Evolutionary conservation across 2,113 vertebrate species (phyloP).

Genomic region (Gadus chalcogrammus): DNA sequence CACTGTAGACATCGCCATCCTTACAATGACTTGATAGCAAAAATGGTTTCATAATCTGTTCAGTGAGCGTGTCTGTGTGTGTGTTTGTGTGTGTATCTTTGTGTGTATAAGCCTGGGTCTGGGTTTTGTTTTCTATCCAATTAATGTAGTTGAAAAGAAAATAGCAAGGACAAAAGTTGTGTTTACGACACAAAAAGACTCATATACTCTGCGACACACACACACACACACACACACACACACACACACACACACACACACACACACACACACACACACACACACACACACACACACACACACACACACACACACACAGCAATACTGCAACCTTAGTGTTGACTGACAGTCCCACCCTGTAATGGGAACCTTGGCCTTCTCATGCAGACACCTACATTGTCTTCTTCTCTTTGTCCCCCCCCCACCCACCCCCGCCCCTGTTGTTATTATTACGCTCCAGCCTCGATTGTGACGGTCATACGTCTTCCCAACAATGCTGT

Average conservation of each 20-base stretch:
- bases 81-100: slow-evolving; percentile 11
- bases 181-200: background rate
- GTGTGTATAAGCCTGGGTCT: slow-evolving; percentile 6
- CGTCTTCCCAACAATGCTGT: slow-evolving; percentile 66
- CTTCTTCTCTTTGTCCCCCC: background rate
- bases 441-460: slow-evolving; percentile 34
- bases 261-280: slow-evolving; percentile 18
- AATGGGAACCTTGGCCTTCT: slow-evolving; percentile 11
- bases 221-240: background rate
- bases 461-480: slow-evolving; percentile 70
- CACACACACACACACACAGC: slow-evolving; percentile 23
- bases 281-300: no score
- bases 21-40: no score
- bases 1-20: no score
- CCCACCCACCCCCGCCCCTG: slow-evolving; percentile 11
- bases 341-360: background rate
- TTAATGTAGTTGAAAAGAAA: slow-evolving; percentile 8
- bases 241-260: slow-evolving; percentile 1
- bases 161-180: background rate
- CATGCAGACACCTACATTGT: slow-evolving; percentile 21
- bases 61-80: slow-evolving; percentile 9
- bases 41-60: background rate
- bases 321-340: background rate
- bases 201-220: background rate
- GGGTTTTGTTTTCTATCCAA: slow-evolving; percentile 31